Evolutionary conservation across 1,140 invertebrate genomes (phyloP).

Genomic region (Drosophila nebulosa): DNA sequence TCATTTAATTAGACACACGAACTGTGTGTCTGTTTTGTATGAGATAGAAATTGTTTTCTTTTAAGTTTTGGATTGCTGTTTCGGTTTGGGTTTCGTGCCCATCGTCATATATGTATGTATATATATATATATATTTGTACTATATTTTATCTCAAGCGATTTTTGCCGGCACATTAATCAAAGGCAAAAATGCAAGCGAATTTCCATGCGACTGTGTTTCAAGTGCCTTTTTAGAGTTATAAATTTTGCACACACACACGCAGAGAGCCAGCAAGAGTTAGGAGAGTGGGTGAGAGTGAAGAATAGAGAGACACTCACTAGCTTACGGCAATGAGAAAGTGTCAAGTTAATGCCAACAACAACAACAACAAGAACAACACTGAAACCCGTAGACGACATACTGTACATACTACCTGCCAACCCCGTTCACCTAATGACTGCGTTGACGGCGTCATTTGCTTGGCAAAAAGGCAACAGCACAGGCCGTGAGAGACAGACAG

Average conservation of each 20-base stretch:
- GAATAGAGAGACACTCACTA: slow-evolving; percentile 32
- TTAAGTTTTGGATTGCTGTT: not conserved
- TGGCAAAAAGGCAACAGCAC: slow-evolving; percentile 44
- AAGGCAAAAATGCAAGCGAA: slow-evolving; percentile 61
- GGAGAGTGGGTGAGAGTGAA: slow-evolving; percentile 7
- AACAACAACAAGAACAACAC: slow-evolving; percentile 39
- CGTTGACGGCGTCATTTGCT: slow-evolving; percentile 71
- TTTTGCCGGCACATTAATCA: slow-evolving; percentile 73
- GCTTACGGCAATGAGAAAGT: slow-evolving; percentile 71
- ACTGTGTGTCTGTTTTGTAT: too few species aligned
- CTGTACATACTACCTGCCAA: slow-evolving; percentile 20
- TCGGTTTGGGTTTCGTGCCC: slow-evolving; percentile 2
- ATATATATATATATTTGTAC: slow-evolving; percentile 4
- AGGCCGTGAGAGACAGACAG: not conserved
- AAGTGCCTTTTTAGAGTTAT: slow-evolving; percentile 72
- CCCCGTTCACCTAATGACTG: slow-evolving; percentile 58
- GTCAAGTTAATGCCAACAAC: slow-evolving; percentile 73
- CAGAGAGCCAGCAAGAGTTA: slow-evolving; percentile 3
- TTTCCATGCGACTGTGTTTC: slow-evolving; percentile 73
- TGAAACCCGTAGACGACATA: slow-evolving; percentile 13
- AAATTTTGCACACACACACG: slow-evolving; percentile 44
- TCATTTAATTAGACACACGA: too few species aligned
- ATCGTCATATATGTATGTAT: slow-evolving; percentile 27
- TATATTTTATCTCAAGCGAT: slow-evolving; percentile 70
- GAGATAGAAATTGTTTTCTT: not conserved